phyloP scores from a whole-genome alignment of 1,140 invertebrate species.

The Diorhabda carinulata region DNA sequence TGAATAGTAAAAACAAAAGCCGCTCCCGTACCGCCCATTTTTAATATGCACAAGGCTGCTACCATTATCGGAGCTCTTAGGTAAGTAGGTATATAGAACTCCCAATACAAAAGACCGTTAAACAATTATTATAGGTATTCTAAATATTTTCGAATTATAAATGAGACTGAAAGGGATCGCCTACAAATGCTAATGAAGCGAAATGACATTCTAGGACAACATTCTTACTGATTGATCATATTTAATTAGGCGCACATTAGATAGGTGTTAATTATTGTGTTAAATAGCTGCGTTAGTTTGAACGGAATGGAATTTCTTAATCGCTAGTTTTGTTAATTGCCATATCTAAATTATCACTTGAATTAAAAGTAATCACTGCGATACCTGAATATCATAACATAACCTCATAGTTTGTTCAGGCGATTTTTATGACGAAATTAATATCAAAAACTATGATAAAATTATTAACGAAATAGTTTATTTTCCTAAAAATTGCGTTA shows the following conservation, averaged over 20 bases:
- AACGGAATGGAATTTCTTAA: no score
- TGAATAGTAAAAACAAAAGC: constrained; percentile 11
- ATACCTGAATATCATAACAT: no score
- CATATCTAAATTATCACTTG: no score
- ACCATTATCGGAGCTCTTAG: constrained; percentile 6
- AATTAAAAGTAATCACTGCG: no score
- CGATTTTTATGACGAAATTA: no score
- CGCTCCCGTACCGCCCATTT: constrained; percentile 8
- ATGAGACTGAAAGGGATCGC: constrained; percentile 1
- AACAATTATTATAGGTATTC: neutral
- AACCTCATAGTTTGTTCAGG: no score
- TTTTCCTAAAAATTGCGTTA: no score
- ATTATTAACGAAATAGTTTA: no score
- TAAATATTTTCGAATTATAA: neutral
- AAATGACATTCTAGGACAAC: neutral
- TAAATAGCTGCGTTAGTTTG: no score
- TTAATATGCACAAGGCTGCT: constrained; percentile 12
- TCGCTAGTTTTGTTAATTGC: no score
- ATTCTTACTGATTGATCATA: neutral
- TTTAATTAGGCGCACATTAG: neutral
- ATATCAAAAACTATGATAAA: no score
- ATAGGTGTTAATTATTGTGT: neutral
- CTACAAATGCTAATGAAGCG: neutral
- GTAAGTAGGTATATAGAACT: constrained; percentile 14
- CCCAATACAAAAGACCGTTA: neutral